Evolutionary conservation across 2,113 vertebrate species (phyloP).

Genomic region (Dipodomys spectabilis): DNA sequence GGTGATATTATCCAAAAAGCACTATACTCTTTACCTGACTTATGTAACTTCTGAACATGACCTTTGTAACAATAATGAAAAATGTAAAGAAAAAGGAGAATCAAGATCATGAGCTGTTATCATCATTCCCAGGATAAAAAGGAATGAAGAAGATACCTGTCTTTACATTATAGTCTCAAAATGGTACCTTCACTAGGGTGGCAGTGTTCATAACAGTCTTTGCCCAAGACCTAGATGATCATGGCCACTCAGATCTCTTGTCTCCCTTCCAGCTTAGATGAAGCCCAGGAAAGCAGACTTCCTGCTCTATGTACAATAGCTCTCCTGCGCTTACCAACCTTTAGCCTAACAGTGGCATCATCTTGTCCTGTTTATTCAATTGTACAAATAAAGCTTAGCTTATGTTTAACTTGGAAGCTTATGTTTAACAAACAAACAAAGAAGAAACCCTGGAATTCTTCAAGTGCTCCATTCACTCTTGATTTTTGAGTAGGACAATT

Average conservation of each 20-base stretch:
- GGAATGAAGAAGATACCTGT: background rate
- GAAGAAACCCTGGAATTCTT: background rate
- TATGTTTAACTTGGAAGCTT: constrained; percentile 32
- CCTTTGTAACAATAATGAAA: no score
- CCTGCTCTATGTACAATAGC: background rate
- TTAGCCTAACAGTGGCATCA: background rate
- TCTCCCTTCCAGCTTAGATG: background rate
- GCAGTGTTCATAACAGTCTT: background rate
- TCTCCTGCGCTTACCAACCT: background rate
- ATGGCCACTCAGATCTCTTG: background rate
- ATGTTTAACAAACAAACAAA: background rate
- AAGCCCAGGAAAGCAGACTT: background rate
- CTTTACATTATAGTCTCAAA: constrained; percentile 41
- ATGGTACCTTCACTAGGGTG: background rate
- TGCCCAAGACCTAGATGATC: background rate
- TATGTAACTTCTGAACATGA: no score
- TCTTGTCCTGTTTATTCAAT: background rate
- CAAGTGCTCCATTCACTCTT: background rate
- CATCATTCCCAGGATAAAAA: background rate
- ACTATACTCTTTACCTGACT: no score
- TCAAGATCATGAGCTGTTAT: background rate
- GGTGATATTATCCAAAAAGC: background rate
- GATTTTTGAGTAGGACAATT: background rate
- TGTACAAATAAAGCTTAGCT: background rate
- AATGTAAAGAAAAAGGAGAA: background rate